phyloP scores from a whole-genome alignment of 2,888 invertebrate genomes.

The Bhutanitis thaidina region DNA sequence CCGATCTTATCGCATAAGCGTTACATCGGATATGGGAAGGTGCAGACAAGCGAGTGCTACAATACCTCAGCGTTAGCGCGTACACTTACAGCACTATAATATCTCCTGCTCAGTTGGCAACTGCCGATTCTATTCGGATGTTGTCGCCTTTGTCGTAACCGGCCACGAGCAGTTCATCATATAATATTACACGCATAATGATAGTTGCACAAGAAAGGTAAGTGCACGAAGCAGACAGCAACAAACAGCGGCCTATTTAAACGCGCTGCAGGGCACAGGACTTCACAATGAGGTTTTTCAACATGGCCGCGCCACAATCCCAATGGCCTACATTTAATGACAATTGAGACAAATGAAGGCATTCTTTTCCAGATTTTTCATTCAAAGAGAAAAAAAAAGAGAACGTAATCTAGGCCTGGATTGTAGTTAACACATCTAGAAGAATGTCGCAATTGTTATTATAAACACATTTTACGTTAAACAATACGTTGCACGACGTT shows the following conservation, averaged over 20 bases:
- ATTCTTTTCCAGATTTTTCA: neutral
- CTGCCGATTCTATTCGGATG: too few species aligned
- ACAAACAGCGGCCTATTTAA: conserved; percentile 7
- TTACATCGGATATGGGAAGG: too few species aligned
- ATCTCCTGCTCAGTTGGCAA: too few species aligned
- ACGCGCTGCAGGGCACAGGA: conserved; percentile 7
- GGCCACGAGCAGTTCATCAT: too few species aligned
- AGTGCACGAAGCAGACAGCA: neutral
- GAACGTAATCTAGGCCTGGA: neutral
- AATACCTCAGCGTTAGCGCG: too few species aligned
- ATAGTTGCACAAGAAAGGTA: neutral
- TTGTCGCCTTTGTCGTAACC: too few species aligned
- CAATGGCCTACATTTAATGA: conserved; percentile 13
- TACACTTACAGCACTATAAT: too few species aligned
- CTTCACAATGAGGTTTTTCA: conserved; percentile 12
- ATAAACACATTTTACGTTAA: too few species aligned
- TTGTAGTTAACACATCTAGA: neutral
- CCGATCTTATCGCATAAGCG: too few species aligned
- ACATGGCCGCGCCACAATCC: conserved; percentile 5
- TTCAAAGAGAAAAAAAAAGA: neutral
- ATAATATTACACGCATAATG: neutral
- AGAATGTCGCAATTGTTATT: too few species aligned
- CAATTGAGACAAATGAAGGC: conserved; percentile 2
- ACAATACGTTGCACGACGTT: too few species aligned
- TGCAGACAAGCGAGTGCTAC: too few species aligned